Conservation (phyloP, 2,797 vertebrate genomes). For the Thunnus albacares region DNA sequence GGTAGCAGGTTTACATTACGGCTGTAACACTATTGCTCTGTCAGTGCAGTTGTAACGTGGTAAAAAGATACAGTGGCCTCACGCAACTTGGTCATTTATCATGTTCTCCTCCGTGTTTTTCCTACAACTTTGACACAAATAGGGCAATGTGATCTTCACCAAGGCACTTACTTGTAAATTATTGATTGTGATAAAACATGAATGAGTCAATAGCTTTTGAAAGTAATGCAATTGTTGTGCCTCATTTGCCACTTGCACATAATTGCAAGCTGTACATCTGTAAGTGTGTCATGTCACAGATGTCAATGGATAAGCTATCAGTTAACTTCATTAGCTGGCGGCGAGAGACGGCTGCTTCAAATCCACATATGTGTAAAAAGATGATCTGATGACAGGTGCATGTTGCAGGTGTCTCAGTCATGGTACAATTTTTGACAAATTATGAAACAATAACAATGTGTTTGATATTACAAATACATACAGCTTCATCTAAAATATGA, state of each 20-base stretch:
- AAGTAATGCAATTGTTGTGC: slow-evolving; percentile 78
- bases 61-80: slow-evolving; percentile 77
- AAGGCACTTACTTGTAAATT: slow-evolving; percentile 86
- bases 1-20: slow-evolving; percentile 71
- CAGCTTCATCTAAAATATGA: not conserved
- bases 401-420: not conserved
- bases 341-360: slow-evolving; percentile 36
- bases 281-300: slow-evolving; percentile 63
- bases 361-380: not conserved
- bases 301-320: slow-evolving; percentile 43
- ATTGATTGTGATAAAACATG: slow-evolving; percentile 87
- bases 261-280: slow-evolving; percentile 64
- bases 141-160: slow-evolving; percentile 89
- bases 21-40: slow-evolving; percentile 60
- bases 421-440: not conserved
- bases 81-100: slow-evolving; percentile 77
- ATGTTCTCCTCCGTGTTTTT: slow-evolving; percentile 89
- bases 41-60: slow-evolving; percentile 68
- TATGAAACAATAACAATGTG: not conserved
- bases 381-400: not conserved
- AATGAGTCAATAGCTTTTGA: slow-evolving; percentile 83
- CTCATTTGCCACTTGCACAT: slow-evolving; percentile 76
- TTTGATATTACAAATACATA: not conserved
- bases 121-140: slow-evolving; percentile 92
- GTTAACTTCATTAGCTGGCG: slow-evolving; percentile 55